Percentiles rank a stretch among this genome's conserved stretches.
phyloP scores from a whole-genome alignment of 1,140 invertebrate genomes.

The Paraescarpia echinospica region DNA sequence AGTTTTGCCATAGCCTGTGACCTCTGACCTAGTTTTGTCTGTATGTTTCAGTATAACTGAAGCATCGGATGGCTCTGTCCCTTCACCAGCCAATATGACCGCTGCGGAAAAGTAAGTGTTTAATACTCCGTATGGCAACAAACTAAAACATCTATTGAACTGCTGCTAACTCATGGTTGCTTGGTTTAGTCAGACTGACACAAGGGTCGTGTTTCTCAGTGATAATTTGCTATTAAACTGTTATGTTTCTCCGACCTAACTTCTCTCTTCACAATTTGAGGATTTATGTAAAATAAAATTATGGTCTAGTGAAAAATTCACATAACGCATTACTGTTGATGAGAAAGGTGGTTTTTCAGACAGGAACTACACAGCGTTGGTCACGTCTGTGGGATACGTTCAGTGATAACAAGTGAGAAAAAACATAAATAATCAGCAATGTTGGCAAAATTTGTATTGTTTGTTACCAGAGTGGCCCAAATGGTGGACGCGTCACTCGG shows the following conservation, averaged over 20 bases:
- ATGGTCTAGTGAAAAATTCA: too few species aligned
- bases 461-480: background rate
- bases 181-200: background rate
- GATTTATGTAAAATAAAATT: too few species aligned
- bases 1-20: background rate
- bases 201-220: too few species aligned
- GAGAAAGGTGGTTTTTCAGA: background rate
- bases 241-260: too few species aligned
- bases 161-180: background rate
- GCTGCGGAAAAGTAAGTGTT: background rate
- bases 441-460: background rate
- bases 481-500: constrained; percentile 33
- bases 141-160: too few species aligned
- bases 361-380: too few species aligned
- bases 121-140: background rate
- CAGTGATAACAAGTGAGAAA: too few species aligned
- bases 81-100: background rate
- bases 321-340: background rate
- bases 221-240: too few species aligned
- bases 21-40: background rate
- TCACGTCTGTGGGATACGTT: too few species aligned
- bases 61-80: too few species aligned
- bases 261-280: too few species aligned
- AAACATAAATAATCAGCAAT: background rate
- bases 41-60: background rate